These are phyloP conservation scores for Dione vanillae DNA, from an alignment of 2,888 invertebrate genomes.

Conservation along the genomic window DNA sequence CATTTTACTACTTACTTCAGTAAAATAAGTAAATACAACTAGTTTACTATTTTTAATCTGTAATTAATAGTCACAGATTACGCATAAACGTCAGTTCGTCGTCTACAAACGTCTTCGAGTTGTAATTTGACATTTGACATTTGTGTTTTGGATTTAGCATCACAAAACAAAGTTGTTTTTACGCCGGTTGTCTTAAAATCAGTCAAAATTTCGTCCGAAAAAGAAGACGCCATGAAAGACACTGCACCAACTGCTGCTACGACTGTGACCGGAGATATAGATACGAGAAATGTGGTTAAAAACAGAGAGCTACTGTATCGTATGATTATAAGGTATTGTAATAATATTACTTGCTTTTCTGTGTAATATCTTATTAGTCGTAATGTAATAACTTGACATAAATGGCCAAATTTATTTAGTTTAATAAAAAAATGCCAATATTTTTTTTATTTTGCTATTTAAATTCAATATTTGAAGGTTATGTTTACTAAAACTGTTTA, in stretches of 20 bases:
- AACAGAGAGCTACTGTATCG: conserved; percentile 95
- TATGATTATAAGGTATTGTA: conserved; percentile 92
- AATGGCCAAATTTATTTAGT: no score
- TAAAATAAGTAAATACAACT: no score
- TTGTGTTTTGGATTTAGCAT: conserved; percentile 22
- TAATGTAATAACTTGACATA: no score
- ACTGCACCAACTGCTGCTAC: conserved; percentile 44
- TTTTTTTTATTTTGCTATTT: background rate
- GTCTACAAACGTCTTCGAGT: background rate
- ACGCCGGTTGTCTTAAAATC: conserved; percentile 47
- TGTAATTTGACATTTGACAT: conserved; percentile 12
- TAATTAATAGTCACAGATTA: background rate
- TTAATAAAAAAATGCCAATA: no score
- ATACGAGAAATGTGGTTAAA: conserved; percentile 92
- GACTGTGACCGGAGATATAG: conserved; percentile 68
- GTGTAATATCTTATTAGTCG: background rate
- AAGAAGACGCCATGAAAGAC: conserved; percentile 68
- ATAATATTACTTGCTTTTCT: background rate
- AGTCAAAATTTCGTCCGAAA: conserved; percentile 30
- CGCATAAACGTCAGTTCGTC: conserved; percentile 9
- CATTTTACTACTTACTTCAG: no score
- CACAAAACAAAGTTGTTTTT: conserved; percentile 28
- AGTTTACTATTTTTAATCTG: background rate
- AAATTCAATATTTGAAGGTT: conserved; percentile 39
- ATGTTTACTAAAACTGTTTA: conserved; percentile 12